Evolutionary conservation across 2,797 vertebrate genomes (phyloP), one percentile per base, ranked within the genome.

Genomic region (Heteromormyrus szaboi): DNA sequence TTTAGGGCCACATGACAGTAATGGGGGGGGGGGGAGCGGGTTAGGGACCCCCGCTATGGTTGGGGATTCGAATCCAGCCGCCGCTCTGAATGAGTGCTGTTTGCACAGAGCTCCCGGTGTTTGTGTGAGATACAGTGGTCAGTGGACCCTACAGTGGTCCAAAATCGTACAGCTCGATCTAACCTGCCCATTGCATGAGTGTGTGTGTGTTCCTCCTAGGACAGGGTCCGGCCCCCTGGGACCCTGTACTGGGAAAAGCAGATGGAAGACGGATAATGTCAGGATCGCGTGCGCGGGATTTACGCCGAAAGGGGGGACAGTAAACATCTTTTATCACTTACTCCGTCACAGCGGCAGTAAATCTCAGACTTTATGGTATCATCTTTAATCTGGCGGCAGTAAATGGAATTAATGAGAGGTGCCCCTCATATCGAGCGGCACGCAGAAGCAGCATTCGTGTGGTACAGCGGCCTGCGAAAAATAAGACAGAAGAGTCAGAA

Each of bases 251-350:
- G 72, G 37, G 72, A 79, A 79, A 79, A 19, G 14, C 72, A 79
- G 72, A 37, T 44, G 37, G 12, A 79, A 44, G 72, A 79, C 41
- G 25, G 72, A 79, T 79, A 68, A 68, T 68, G 25, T 68, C 62
- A 68, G 72, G 72, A 79, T 44, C 1, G 89, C 22, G 17, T 37
- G 86, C 29, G 17, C 4, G 54, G 81, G 89, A 89, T 89, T 89
- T 87, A 89, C 17, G 56, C 29, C 37, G 25, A n/a, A 33, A 37
- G 46, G 37, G 72, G 33, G 85, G 85, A 89, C 65, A 81, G 89
- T 50, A 87, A 89, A 89, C 89, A 87, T 83, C 83, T 87, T 89
- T 87, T 87, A 89, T 87, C 89, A 89, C 86, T 87, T 83, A 83
- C 85, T 87, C 89, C 17, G 11, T 56, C 86, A 87, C 12, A 22